Conservation (phyloP, 1,140 invertebrate species). For the Lanistes nyassanus region DNA sequence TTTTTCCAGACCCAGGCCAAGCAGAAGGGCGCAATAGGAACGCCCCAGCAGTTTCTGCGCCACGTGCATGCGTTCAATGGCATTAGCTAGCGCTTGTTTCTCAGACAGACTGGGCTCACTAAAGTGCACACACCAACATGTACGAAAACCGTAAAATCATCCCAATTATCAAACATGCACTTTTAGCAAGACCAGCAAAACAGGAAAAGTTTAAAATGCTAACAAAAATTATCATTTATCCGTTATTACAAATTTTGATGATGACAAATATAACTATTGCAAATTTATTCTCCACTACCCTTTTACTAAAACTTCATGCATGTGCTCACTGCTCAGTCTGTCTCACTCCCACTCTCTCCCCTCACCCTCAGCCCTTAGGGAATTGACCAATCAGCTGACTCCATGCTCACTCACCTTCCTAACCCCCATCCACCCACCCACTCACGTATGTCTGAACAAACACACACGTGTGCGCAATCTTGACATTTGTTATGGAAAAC, state of each 20-base stretch:
- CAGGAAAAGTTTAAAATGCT: too few relatives aligned
- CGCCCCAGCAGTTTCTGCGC: conserved; percentile 60
- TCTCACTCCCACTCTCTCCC: too few relatives aligned
- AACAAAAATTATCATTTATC: too few relatives aligned
- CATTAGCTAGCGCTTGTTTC: conserved; percentile 57
- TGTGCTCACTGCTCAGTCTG: too few relatives aligned
- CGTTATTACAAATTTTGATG: too few relatives aligned
- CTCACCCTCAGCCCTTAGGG: too few relatives aligned
- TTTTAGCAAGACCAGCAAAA: not conserved
- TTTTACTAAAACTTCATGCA: too few relatives aligned
- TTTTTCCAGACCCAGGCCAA: conserved; percentile 61
- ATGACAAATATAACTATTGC: too few relatives aligned
- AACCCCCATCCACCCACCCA: not conserved
- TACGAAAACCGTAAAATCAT: not conserved
- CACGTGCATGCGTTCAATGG: conserved; percentile 50
- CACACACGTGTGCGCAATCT: not conserved
- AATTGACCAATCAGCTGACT: too few relatives aligned
- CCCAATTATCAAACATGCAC: not conserved
- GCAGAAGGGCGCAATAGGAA: conserved; percentile 62
- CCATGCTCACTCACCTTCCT: too few relatives aligned
- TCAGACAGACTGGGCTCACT: conserved; percentile 64
- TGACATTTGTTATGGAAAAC: too few relatives aligned
- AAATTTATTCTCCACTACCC: too few relatives aligned
- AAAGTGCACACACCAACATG: not conserved
- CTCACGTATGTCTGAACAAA: not conserved